These are phyloP conservation scores for Aphelinus atriplicis DNA, from an alignment of 1,140 invertebrate species.

Conservation along the genomic window DNA sequence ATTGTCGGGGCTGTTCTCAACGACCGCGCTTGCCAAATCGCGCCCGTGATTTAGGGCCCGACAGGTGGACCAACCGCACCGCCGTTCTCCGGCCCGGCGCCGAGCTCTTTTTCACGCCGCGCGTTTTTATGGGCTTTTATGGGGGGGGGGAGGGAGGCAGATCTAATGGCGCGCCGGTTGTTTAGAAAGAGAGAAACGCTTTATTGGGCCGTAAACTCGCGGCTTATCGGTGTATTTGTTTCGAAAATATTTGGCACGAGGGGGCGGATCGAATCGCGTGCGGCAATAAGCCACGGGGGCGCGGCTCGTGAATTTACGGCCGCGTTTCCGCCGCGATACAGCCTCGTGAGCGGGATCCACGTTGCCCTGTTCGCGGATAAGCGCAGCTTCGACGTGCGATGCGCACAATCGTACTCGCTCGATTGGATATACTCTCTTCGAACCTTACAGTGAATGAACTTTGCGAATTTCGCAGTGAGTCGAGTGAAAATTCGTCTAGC, in stretches of 20 bases:
- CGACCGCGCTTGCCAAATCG: conserved; percentile 24
- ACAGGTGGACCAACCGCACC: conserved; percentile 21
- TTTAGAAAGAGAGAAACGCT: background rate
- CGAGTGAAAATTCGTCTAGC: too few species aligned
- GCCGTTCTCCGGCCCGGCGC: background rate
- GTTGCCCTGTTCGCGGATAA: too few species aligned
- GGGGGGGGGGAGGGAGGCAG: background rate
- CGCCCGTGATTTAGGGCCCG: conserved; percentile 23
- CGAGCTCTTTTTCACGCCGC: background rate
- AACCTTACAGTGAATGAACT: too few species aligned
- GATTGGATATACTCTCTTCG: too few species aligned
- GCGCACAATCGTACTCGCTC: too few species aligned
- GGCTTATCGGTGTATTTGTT: conserved; percentile 19
- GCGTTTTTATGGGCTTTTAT: conserved; percentile 8
- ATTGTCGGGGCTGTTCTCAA: conserved; percentile 24
- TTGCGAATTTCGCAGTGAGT: too few species aligned
- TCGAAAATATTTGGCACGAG: background rate
- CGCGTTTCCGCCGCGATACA: too few species aligned
- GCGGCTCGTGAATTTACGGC: background rate
- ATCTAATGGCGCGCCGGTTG: background rate
- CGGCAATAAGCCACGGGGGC: background rate
- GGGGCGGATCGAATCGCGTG: background rate
- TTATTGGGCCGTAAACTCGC: conserved; percentile 15
- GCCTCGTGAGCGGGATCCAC: too few species aligned
- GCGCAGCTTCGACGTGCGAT: too few species aligned